Evolutionary conservation across 2,113 vertebrate genomes (phyloP).

Genomic region (Gymnogyps californianus): DNA sequence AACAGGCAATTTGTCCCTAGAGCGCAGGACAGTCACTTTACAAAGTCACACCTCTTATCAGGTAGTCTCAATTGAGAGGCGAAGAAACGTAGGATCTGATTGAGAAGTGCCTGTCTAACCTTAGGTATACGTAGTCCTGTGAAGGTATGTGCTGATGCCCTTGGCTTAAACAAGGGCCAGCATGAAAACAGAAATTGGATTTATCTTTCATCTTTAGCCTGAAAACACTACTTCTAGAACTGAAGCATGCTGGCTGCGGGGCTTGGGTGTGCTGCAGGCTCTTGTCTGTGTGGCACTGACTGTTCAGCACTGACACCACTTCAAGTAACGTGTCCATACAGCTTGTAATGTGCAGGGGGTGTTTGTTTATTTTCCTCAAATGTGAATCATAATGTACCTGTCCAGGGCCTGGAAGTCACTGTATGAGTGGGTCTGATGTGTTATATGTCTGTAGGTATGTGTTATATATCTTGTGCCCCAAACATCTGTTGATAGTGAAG

Average conservation of each 20-base stretch:
- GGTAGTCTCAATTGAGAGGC: not conserved
- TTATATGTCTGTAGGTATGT: not conserved
- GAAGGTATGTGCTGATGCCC: not conserved
- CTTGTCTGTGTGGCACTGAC: not conserved
- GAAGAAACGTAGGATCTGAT: not conserved
- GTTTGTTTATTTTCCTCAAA: not conserved
- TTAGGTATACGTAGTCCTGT: not conserved
- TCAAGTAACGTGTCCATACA: rapidly evolving
- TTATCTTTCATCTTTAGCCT: not conserved
- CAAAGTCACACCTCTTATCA: not conserved
- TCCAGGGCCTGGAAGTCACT: not conserved
- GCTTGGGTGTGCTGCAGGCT: not conserved
- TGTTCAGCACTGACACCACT: not conserved
- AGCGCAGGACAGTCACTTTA: not conserved
- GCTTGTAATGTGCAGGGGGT: not conserved
- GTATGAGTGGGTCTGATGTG: not conserved
- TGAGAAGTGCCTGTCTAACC: not conserved
- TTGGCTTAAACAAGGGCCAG: not conserved
- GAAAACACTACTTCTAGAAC: not conserved
- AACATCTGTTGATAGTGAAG: not conserved
- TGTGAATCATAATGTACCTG: not conserved
- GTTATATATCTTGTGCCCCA: not conserved
- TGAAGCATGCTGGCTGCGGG: not conserved
- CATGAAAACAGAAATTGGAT: not conserved
- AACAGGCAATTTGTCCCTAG: not conserved